Conservation (phyloP, 30 jellyfish, hydroid and myxozoan genomes). For the Turritopsis dohrnii region DNA sequence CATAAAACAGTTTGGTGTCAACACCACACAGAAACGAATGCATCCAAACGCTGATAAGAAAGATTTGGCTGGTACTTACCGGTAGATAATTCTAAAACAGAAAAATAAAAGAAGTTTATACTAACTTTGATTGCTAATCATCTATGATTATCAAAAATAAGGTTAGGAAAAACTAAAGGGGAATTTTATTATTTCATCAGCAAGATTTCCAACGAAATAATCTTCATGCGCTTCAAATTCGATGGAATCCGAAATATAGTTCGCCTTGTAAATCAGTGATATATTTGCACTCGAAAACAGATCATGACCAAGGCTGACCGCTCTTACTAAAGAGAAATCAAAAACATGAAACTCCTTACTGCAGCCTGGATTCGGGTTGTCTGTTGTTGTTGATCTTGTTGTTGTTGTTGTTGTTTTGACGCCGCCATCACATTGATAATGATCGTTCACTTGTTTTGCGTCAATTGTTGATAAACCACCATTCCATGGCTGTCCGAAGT, state of each 20-base stretch:
- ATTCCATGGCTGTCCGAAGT: neutral
- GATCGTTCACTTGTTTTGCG: neutral
- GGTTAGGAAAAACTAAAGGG: too few relatives aligned
- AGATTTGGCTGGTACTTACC: neutral
- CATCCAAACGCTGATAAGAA: too few relatives aligned
- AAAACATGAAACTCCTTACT: neutral
- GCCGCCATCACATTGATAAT: neutral
- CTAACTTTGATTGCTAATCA: too few relatives aligned
- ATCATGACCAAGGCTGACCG: too few relatives aligned
- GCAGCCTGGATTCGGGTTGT: neutral
- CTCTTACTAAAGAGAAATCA: neutral
- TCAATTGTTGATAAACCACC: neutral
- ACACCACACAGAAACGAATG: neutral
- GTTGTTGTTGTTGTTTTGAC: neutral
- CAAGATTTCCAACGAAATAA: too few relatives aligned
- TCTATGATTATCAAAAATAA: too few relatives aligned
- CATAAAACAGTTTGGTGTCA: neutral
- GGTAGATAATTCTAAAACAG: neutral
- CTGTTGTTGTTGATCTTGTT: neutral
- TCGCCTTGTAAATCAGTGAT: too few relatives aligned
- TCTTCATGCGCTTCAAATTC: too few relatives aligned
- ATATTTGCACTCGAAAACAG: too few relatives aligned
- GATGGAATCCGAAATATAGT: too few relatives aligned
- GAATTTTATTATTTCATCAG: too few relatives aligned
- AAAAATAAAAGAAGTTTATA: too few relatives aligned